Percentiles rank a stretch among this genome's conserved stretches.
phyloP scores from a whole-genome alignment of 1,140 invertebrate species.

The Dreissena rostriformis region DNA sequence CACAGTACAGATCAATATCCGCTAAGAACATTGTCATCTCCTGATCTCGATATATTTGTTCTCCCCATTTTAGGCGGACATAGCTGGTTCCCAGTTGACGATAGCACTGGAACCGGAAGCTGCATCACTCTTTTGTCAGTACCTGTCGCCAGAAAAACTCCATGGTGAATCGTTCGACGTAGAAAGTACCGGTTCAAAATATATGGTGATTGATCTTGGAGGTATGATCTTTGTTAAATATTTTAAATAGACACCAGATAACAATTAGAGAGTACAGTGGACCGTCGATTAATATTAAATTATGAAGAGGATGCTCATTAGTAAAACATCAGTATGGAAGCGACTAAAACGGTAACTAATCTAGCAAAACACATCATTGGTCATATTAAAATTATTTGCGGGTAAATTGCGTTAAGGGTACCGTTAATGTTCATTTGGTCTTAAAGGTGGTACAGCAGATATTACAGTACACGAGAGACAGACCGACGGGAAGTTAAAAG shows the following conservation, averaged over 20 bases:
- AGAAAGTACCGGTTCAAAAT: slow-evolving; percentile 31
- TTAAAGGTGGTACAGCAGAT: slow-evolving; percentile 63
- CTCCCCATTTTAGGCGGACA: slow-evolving; percentile 11
- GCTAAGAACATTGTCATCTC: too few relatives aligned
- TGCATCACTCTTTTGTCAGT: slow-evolving; percentile 40
- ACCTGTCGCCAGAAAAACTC: slow-evolving; percentile 29
- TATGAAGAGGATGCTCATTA: too few relatives aligned
- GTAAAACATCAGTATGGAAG: too few relatives aligned
- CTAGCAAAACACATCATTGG: too few relatives aligned
- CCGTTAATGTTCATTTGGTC: neutral
- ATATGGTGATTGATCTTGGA: slow-evolving; percentile 52
- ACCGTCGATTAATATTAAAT: too few relatives aligned
- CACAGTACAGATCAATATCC: too few relatives aligned
- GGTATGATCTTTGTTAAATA: slow-evolving; percentile 8
- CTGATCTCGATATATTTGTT: too few relatives aligned
- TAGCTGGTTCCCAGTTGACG: slow-evolving; percentile 17
- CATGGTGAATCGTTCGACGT: slow-evolving; percentile 5
- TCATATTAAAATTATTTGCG: too few relatives aligned
- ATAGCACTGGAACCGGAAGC: slow-evolving; percentile 47
- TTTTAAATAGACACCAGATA: too few relatives aligned
- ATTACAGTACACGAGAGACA: slow-evolving; percentile 60
- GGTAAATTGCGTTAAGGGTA: too few relatives aligned
- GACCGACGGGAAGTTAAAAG: slow-evolving; percentile 46
- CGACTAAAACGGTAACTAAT: too few relatives aligned
- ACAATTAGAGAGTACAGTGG: too few relatives aligned